A percentile compares a stretch with the other conserved stretches of the same genome.
phyloP scores from a whole-genome alignment of 2,797 vertebrate species.

The Sus cebifrons region DNA sequence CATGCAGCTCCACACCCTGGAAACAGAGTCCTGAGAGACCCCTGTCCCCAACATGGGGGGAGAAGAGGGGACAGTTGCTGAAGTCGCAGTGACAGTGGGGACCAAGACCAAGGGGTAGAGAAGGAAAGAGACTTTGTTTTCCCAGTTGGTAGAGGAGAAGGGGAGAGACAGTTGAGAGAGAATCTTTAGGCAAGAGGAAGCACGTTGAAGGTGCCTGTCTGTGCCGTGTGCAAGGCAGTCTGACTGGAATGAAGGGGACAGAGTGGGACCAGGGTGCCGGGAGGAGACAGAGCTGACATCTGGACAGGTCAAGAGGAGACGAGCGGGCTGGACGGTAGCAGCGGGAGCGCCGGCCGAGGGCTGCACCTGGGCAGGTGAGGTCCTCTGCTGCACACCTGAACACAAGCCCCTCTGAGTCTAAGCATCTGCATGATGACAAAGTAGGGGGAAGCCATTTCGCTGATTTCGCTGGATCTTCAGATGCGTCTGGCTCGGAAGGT shows the following conservation, averaged over 20 bases:
- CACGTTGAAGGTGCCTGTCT: not conserved
- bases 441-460: not conserved
- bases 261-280: not conserved
- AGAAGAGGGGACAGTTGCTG: not conserved
- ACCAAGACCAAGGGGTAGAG: not conserved
- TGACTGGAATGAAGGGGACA: not conserved
- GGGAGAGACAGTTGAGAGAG: not conserved
- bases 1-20: accelerated
- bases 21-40: not conserved
- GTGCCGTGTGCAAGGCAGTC: not conserved
- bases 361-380: not conserved
- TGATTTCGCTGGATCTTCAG: not conserved
- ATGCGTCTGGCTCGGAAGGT: not conserved
- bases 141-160: not conserved
- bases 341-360: not conserved
- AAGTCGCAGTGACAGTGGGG: not conserved
- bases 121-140: not conserved
- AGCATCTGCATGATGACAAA: not conserved
- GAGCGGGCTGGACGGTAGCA: not conserved
- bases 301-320: not conserved
- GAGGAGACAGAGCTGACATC: not conserved
- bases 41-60: not conserved
- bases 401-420: not conserved
- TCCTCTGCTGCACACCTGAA: not conserved
- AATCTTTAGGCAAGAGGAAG: not conserved